Conservation (phyloP, 2,113 vertebrate species). For the Boleophthalmus pectinirostris region DNA sequence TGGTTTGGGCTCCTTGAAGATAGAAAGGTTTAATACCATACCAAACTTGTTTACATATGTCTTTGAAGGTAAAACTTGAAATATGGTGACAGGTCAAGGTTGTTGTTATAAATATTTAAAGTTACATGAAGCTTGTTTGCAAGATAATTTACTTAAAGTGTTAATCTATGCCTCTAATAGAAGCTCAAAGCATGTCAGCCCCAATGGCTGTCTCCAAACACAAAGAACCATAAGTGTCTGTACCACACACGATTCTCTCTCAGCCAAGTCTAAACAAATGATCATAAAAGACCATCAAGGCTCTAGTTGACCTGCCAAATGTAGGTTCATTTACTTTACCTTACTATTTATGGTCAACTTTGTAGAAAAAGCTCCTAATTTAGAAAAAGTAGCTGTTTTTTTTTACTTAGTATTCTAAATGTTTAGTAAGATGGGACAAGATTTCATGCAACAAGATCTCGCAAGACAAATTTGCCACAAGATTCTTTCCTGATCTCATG, state of each 20-base stretch:
- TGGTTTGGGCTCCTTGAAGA: too few relatives aligned
- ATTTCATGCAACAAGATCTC: too few relatives aligned
- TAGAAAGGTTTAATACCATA: too few relatives aligned
- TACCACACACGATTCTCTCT: conserved; percentile 4
- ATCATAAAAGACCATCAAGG: conserved; percentile 58
- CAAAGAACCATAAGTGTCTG: conserved; percentile 44
- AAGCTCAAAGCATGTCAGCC: conserved; percentile 52
- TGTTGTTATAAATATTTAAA: not conserved
- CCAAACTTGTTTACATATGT: not conserved
- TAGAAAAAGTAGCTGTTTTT: not conserved
- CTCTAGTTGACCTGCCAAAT: not conserved
- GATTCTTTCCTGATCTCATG: too few relatives aligned
- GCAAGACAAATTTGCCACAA: too few relatives aligned
- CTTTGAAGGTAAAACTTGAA: not conserved
- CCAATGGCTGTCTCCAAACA: conserved; percentile 28
- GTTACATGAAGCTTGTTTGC: conserved; percentile 36
- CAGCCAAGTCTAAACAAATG: conserved; percentile 53
- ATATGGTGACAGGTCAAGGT: not conserved
- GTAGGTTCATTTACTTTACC: not conserved
- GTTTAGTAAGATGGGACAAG: too few relatives aligned
- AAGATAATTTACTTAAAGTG: conserved; percentile 29
- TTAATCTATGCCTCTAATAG: conserved; percentile 19
- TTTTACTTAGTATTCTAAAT: too few relatives aligned
- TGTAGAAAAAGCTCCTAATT: too few relatives aligned
- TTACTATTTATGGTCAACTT: not conserved